Percentiles rank a stretch among this genome's conserved stretches.
Conservation (phyloP, 2,797 vertebrate genomes). For the Macroramphosus scolopax region DNA sequence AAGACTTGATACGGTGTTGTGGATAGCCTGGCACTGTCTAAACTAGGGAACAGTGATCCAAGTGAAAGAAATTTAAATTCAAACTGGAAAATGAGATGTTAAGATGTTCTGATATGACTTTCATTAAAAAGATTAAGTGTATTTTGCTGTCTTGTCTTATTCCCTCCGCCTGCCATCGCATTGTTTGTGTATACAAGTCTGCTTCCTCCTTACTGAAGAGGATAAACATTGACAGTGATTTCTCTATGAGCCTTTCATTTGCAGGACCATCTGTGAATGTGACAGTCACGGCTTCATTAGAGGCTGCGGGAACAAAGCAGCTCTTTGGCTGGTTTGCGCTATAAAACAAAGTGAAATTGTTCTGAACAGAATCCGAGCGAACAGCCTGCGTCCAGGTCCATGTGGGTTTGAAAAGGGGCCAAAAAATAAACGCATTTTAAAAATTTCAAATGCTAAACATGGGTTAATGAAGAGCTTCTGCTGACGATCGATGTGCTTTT, state of each 20-base stretch:
- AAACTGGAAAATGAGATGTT: no score
- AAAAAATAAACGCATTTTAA: no score
- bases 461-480: no score
- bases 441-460: slow-evolving; percentile 16
- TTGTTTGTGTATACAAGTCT: slow-evolving; percentile 2
- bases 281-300: slow-evolving; percentile 23
- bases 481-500: background rate
- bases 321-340: slow-evolving; percentile 36
- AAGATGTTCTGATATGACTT: no score
- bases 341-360: slow-evolving; percentile 32
- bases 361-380: slow-evolving; percentile 21
- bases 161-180: background rate
- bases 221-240: slow-evolving; percentile 8
- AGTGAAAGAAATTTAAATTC: no score
- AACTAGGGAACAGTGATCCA: no score
- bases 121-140: no score
- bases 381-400: no score
- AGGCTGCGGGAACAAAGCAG: slow-evolving; percentile 13
- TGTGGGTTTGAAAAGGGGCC: no score
- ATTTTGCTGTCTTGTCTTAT: no score
- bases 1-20: no score
- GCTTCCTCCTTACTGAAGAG: background rate
- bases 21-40: no score
- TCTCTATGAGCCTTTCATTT: slow-evolving; percentile 31
- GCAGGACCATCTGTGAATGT: slow-evolving; percentile 28